phyloP scores from a whole-genome alignment of 2,113 vertebrate genomes.

The Phalacrocorax pelagicus region DNA sequence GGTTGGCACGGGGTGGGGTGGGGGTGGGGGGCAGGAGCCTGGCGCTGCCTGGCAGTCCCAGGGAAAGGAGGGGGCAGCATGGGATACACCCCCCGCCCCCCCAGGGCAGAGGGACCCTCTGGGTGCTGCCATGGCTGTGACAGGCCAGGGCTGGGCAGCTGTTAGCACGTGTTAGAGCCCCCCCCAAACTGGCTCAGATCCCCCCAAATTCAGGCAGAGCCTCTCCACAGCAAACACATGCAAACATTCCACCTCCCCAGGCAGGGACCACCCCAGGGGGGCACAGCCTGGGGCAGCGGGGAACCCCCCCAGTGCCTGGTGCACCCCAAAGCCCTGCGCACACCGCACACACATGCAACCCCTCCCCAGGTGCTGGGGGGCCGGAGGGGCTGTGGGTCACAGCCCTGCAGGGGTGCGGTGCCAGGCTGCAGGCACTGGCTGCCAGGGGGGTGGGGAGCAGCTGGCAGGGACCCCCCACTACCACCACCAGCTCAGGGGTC shows the following conservation, averaged over 20 bases:
- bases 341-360: background rate
- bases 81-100: background rate
- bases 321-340: background rate
- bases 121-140: background rate
- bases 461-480: background rate
- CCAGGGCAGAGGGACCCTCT: background rate
- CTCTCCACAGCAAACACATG: background rate
- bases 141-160: constrained; percentile 25
- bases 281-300: background rate
- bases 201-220: background rate
- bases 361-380: background rate
- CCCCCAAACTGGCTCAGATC: background rate
- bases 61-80: too few relatives aligned
- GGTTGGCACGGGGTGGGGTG: background rate
- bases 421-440: background rate
- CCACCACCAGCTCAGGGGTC: background rate
- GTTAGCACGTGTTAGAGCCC: background rate
- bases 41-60: too few relatives aligned
- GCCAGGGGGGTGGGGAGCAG: background rate
- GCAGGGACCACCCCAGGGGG: background rate
- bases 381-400: background rate
- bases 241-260: background rate
- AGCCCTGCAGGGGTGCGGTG: background rate
- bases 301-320: background rate
- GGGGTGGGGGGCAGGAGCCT: too few relatives aligned